Evolutionary conservation across 1,140 invertebrate genomes (phyloP), one percentile per base, ranked within the genome.

Genomic region (Lordiphosa stackelbergi): DNA sequence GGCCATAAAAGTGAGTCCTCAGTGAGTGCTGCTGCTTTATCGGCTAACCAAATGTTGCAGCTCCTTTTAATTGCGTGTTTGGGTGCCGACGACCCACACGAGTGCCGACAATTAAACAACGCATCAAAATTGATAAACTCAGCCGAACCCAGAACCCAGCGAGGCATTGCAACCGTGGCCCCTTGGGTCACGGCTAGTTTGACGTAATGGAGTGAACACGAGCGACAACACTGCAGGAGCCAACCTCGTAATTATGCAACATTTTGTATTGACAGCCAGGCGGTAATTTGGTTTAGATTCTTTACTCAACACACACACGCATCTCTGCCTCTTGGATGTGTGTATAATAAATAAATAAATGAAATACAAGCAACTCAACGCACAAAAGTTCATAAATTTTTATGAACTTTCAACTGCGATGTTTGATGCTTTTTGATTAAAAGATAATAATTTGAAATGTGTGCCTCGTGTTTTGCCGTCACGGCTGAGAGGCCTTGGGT

Each of bases 81-180:
- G 16, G 5, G 56, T 6, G 10, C 41, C 16, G 16, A 19, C 41
- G 16, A 34, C 9, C 28, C 81, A 64, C 66, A 43, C 66, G 58
- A 74, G 62, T 73, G 53, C 31, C 63, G 75, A 57, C 68, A 73
- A 75, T 81, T 79, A 81, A 74, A 74, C 55, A 81, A 58, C 41
- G 71, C 74, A 75, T 75, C 75, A 40, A 71, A 81, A 81, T 79
- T 79, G 74, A 81, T 79, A 79, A 70, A 71, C 43, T 57, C 71
- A n/a, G n/a, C n/a, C n/a, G n/a, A n/a, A 45, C 24, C 31, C 51
- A 8, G n/a, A 28, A n/a, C 28, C 11, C 36, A 65, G 34, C 53
- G 41, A 62, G 36, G 46, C 45, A 47, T 51, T 60, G 56, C 57
- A 53, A 49, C 57, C 53, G 31, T 42, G 31, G 31, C 5, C 28